Base-by-base conservation (phyloP, 2,113 vertebrate genomes). In the Heterotis niloticus region DNA sequence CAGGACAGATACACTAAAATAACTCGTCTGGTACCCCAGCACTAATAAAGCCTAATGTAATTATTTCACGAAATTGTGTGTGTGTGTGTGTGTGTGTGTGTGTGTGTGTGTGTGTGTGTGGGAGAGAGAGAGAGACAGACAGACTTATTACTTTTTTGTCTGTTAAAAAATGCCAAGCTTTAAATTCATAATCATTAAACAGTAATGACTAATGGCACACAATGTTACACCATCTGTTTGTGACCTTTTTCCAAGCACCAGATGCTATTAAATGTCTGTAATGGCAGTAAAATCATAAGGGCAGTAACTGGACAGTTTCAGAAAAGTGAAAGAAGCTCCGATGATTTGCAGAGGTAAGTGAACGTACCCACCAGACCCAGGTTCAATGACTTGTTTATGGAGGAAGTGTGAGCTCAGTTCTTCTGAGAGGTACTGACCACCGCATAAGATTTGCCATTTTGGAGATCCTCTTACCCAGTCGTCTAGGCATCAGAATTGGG, bases 11-110 rank as follows among this genome's bases (percentile, higher is more conserved):
- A 73, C 56, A 80, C 78, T 79, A 76, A 64, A 78, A 80, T 80
- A 79, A 83, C 81, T 80, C 80, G 66, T 77, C 71, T 23, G 57
- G 76, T 76, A 52, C 75, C 71, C 77, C 74, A 68, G 24, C 5
- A 64, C 75, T 83, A 83, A 85, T 81, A 78, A 78, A 78, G 78
- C 57, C 67, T 83, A 83, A 83, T 83, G 54, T 76, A 29, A 62
- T 62, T 54, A n/a, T 71, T 52, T 71, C 14, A 71, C n/a, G 20
- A 51, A 52, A 52, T 44, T 5, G 0, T n/a, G n/a, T 24, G 24
- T 23, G 34, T 10, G 69, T 65, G 10, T 64, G n/a, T 5, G n/a
- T n/a, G n/a, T n/a, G n/a, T 72, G 29, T 71, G 34, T 13, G 20
- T 5, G 0, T n/a, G n/a, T 24, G 24, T 23, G 34, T 10, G 69